Conservation (phyloP, 2,888 invertebrate genomes). For the Oegoconia quadripuncta region DNA sequence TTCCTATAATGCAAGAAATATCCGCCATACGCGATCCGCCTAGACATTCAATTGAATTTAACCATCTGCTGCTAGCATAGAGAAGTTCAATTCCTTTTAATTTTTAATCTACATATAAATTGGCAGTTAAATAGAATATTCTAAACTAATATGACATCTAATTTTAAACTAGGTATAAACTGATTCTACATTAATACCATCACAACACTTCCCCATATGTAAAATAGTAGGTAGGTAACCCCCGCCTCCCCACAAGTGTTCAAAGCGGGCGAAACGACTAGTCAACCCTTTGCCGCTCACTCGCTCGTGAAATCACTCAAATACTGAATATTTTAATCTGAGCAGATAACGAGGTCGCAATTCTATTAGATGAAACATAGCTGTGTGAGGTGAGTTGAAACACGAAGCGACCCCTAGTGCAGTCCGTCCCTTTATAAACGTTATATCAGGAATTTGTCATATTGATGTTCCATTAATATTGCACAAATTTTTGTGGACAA, state of each 20-base stretch:
- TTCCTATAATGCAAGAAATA: too few relatives aligned
- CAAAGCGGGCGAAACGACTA: constrained; percentile 75
- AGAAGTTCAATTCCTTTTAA: too few relatives aligned
- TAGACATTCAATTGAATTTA: too few relatives aligned
- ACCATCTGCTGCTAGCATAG: too few relatives aligned
- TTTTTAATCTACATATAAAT: too few relatives aligned
- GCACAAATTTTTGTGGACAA: too few relatives aligned
- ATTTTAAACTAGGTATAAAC: neutral
- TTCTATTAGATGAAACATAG: constrained; percentile 78
- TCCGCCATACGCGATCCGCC: too few relatives aligned
- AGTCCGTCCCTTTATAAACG: too few relatives aligned
- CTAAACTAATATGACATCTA: too few relatives aligned
- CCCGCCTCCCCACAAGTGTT: constrained; percentile 69
- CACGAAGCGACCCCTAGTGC: constrained; percentile 44
- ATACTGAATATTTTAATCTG: constrained; percentile 80
- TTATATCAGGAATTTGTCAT: too few relatives aligned
- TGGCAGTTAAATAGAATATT: too few relatives aligned
- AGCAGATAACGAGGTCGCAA: constrained; percentile 79
- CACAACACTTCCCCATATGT: constrained; percentile 54
- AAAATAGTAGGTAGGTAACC: constrained; percentile 53
- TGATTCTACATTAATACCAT: constrained; percentile 35
- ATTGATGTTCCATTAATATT: too few relatives aligned
- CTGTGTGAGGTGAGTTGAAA: constrained; percentile 72
- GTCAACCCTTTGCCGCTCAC: constrained; percentile 78
- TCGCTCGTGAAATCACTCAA: constrained; percentile 80